Percentiles rank a stretch among this genome's conserved stretches.
phyloP scores from a whole-genome alignment of 1,140 invertebrate genomes.

The Monochamus saltuarius region DNA sequence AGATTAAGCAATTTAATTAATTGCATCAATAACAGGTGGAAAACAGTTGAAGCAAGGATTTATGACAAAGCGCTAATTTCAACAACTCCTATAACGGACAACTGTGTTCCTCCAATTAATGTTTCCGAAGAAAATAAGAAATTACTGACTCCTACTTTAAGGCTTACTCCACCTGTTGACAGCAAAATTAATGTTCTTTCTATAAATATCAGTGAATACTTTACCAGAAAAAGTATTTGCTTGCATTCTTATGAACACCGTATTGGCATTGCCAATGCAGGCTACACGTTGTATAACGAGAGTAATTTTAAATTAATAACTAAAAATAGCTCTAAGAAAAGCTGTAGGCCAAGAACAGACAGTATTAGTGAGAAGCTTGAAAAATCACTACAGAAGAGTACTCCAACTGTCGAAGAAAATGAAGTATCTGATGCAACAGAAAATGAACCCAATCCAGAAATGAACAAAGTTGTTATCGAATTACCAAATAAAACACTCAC shows the following conservation, averaged over 20 bases:
- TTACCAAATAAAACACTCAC: no score
- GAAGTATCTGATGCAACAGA: slow-evolving; percentile 15
- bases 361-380: slow-evolving; percentile 13
- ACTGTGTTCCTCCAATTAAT: slow-evolving; percentile 38
- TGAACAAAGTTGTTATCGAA: slow-evolving; percentile 17
- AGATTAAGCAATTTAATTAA: slow-evolving; percentile 71
- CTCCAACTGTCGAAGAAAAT: slow-evolving; percentile 1
- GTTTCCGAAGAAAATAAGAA: slow-evolving; percentile 29
- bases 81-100: slow-evolving; percentile 28
- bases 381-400: slow-evolving; percentile 19
- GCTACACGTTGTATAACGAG: slow-evolving; percentile 2
- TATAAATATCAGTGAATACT: slow-evolving; percentile 71
- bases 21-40: slow-evolving; percentile 68
- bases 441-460: slow-evolving; percentile 1
- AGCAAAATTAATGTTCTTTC: slow-evolving; percentile 66
- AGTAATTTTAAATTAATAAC: slow-evolving; percentile 8
- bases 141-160: slow-evolving; percentile 39
- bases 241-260: slow-evolving; percentile 71
- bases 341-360: slow-evolving; percentile 9
- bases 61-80: slow-evolving; percentile 42
- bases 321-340: slow-evolving; percentile 12
- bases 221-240: slow-evolving; percentile 67
- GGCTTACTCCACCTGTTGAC: slow-evolving; percentile 57
- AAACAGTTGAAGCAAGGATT: slow-evolving; percentile 23
- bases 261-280: slow-evolving; percentile 51